Evolutionary conservation across 2,888 invertebrate genomes (phyloP), one percentile per base, ranked within the genome.

Genomic region (Tryphoninae sp.): DNA sequence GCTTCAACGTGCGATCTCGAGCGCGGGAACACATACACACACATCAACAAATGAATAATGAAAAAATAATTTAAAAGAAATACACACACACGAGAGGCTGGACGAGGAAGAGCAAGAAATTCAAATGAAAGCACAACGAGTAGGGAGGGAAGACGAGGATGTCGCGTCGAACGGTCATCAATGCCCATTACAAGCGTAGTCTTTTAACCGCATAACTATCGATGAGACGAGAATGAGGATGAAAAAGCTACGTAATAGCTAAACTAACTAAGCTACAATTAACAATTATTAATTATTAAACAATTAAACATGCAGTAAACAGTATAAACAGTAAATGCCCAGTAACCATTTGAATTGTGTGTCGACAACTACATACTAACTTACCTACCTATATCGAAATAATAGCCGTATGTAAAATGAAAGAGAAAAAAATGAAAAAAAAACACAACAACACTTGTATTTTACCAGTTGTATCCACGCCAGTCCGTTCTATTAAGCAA

Each of bases 281-380:
- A 91, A 91, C 91, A 90, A 85, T 91, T 91, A 91, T 91, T 91
- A 91, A 91, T 91, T 91, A 91, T 91, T 90, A 91, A 85, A 91
- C 90, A 90, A 91, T 91, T 91, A 91, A 90, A 90, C 90, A 90
- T 89, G 88, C 91, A 91, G 90, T 92, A 91, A 91, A 91, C 91
- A 90, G 90, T 92, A 91, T 91, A 91, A 92, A 91, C 91, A 90
- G 89, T 92, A 91, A 87, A 82, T 86, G 88, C 89, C 91, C 90
- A 91, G 89, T 92, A 91, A 92, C 89, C 91, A 92, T 73, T 91
- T 91, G 91, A 92, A 91, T 92, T 92, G 92, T 92, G 92, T 92
- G 92, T 92, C 92, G 92, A 92, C 92, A 92, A 92, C 92, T 92
- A 92, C 92, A 91, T 92, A 92, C 91, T 91, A 92, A 80, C 88